phyloP scores from a whole-genome alignment of 1,140 invertebrate species.

The Apis mellifera region DNA sequence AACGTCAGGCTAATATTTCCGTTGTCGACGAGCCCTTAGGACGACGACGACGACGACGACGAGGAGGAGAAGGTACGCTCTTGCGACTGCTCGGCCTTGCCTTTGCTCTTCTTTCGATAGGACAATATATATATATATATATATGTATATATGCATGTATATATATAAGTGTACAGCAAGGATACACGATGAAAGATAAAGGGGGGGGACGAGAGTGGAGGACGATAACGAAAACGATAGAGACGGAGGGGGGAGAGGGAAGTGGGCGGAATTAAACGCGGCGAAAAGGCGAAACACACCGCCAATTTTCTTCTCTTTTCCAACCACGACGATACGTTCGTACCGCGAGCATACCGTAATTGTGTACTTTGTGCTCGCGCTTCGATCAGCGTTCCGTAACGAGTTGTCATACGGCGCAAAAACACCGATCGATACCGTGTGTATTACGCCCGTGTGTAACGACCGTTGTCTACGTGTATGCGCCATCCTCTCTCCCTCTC shows the following conservation, averaged over 20 bases:
- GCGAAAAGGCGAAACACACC: conserved; percentile 60
- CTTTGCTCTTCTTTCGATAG: conserved; percentile 27
- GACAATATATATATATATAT: too few relatives aligned
- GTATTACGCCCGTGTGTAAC: conserved; percentile 57
- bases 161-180: too few relatives aligned
- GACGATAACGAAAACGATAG: neutral
- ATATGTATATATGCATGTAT: too few relatives aligned
- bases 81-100: neutral
- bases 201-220: neutral
- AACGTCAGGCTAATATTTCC: conserved; percentile 64
- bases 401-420: conserved; percentile 70
- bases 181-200: neutral
- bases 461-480: conserved; percentile 1
- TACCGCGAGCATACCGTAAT: conserved; percentile 52
- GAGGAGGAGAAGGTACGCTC: neutral
- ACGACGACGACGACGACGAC: neutral
- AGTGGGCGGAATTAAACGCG: conserved; percentile 41
- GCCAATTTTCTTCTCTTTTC: conserved; percentile 47
- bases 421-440: conserved; percentile 66
- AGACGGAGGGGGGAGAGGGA: neutral
- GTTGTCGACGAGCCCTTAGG: conserved; percentile 44
- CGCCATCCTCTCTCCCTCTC: neutral
- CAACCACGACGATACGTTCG: conserved; percentile 15
- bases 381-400: conserved; percentile 69
- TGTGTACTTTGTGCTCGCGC: conserved; percentile 65